Base-by-base conservation (phyloP, 1,140 invertebrate genomes). In the Lepidurus apus region DNA sequence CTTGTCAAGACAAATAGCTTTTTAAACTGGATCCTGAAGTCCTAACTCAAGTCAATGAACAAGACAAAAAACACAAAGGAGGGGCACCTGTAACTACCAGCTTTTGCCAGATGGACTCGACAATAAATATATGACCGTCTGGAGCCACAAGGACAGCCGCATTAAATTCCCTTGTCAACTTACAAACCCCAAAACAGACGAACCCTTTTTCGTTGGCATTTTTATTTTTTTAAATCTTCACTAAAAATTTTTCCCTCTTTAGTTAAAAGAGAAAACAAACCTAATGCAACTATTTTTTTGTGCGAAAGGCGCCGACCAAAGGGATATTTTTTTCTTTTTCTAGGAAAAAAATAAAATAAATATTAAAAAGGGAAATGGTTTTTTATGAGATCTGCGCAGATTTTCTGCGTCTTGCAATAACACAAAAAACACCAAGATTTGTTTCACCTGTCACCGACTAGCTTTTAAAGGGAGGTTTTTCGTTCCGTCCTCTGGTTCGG, bases 161-260 rank as follows among this genome's bases (percentile, higher is more conserved):
- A 65, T 65, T 65, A 65, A 65, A 65, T 65, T 65, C n/a, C 53
- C n/a, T 65, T 65, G 53, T 65, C 53, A 65, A 65, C 53, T 65
- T 65, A 21, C 53, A 21, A 65, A 65, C 17, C 53, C 53, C 53
- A 13, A 65, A 65, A 65, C 53, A 65, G 53, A 65, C 53, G 21
- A 65, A 65, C 13, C 53, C 53, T 21, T 21, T 65, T 65, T 65
- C 1, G 17, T 65, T 17, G 13, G 53, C n/a, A n/a, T n/a, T n/a
- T n/a, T n/a, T n/a, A n/a, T n/a, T n/a, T n/a, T n/a, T n/a, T n/a
- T n/a, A n/a, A 65, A 65, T 65, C 53, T 65, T 65, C 53, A n/a
- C n/a, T 8, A 21, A 34, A 34, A 34, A 65, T n/a, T 65, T 65
- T 0, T 7, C 9, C 10, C 17, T 65, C n/a, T n/a, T n/a, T n/a